Percentiles rank a stretch among this genome's conserved stretches.
phyloP scores from a whole-genome alignment of 2,888 invertebrate genomes.

The Tetragnatha montana region DNA sequence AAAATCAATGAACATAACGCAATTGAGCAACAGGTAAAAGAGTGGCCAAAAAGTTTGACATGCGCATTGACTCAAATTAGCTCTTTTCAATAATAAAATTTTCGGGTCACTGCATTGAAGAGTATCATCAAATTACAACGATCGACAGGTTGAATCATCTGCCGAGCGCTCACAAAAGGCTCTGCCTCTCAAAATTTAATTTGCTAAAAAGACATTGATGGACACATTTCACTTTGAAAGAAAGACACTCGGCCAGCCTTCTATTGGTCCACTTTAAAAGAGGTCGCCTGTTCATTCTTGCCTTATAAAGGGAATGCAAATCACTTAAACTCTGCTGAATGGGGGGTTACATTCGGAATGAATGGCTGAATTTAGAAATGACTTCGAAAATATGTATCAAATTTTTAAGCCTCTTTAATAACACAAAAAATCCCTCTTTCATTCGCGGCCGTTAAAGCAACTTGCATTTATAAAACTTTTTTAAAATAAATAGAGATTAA shows the following conservation, averaged over 20 bases:
- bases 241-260: conserved; percentile 18
- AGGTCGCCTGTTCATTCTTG: conserved; percentile 21
- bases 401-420: too few relatives aligned
- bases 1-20: neutral
- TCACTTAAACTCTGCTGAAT: neutral
- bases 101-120: neutral
- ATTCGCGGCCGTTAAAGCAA: too few relatives aligned
- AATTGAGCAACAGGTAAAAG: neutral
- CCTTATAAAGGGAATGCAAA: conserved; percentile 23
- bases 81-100: neutral
- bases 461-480: too few relatives aligned
- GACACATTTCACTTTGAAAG: conserved; percentile 33
- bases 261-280: conserved; percentile 38
- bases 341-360: neutral
- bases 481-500: too few relatives aligned
- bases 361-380: neutral
- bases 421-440: too few relatives aligned
- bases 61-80: neutral
- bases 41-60: neutral
- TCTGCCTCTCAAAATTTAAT: neutral
- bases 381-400: too few relatives aligned
- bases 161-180: neutral
- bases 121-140: neutral
- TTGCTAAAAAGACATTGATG: conserved; percentile 34
- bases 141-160: conserved; percentile 13